Conservation (phyloP, 2,888 invertebrate species). For the Diachrysia chrysitis region DNA sequence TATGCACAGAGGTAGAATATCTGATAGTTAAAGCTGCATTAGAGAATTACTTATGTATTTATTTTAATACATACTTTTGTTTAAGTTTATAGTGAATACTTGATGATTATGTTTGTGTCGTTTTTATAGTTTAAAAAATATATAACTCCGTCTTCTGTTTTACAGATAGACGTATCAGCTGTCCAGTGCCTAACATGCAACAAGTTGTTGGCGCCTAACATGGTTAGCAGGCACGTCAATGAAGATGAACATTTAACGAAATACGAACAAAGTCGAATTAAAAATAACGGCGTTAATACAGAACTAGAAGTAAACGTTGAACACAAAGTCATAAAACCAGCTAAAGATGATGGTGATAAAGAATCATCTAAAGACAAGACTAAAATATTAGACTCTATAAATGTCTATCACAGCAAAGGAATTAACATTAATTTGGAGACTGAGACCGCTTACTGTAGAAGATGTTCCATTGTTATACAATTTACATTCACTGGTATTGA, state of each 20-base stretch:
- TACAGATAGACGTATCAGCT: conserved; percentile 66
- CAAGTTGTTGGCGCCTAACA: conserved; percentile 46
- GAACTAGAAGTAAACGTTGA: background rate
- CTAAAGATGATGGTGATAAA: background rate
- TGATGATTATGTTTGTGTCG: too few relatives aligned
- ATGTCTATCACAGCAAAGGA: conserved; percentile 51
- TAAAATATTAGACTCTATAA: conserved; percentile 52
- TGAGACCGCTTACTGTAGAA: conserved; percentile 57
- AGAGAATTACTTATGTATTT: too few relatives aligned
- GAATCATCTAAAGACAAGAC: conserved; percentile 34
- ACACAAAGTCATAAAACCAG: background rate
- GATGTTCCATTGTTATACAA: conserved; percentile 45
- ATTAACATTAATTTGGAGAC: conserved; percentile 61
- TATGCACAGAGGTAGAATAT: too few relatives aligned
- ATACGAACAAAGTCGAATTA: conserved; percentile 28
- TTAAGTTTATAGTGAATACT: too few relatives aligned
- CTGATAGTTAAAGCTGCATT: too few relatives aligned
- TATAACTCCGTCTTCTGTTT: conserved; percentile 15
- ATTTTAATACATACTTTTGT: too few relatives aligned
- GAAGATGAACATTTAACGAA: conserved; percentile 53
- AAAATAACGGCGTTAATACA: conserved; percentile 9
- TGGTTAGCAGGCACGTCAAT: conserved; percentile 61
- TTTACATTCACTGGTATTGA: conserved; percentile 51
- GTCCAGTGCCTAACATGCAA: conserved; percentile 74
- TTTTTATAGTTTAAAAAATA: too few relatives aligned